Evolutionary conservation across 2,888 invertebrate genomes (phyloP).

Genomic region (Automeris io): DNA sequence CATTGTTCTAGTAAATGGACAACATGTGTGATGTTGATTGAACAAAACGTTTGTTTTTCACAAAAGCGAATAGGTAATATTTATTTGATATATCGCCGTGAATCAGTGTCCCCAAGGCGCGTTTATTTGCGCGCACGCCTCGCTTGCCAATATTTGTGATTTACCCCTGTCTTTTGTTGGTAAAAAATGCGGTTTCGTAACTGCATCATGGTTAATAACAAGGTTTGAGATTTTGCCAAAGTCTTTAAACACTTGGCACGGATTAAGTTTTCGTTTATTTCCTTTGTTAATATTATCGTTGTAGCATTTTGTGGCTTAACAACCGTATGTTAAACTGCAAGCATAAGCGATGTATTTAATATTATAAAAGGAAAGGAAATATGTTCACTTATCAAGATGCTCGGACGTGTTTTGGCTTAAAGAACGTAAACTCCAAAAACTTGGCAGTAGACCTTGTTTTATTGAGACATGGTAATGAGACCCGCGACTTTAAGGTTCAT

Average conservation of each 20-base stretch:
- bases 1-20: too few species aligned
- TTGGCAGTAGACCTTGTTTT: too few species aligned
- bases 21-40: constrained; percentile 33
- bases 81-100: constrained; percentile 60
- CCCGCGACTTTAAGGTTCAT: too few species aligned
- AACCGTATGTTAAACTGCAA: too few species aligned
- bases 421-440: too few species aligned
- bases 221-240: constrained; percentile 2
- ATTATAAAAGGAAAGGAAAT: too few species aligned
- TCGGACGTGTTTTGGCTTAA: too few species aligned
- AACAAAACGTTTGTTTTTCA: constrained; percentile 39
- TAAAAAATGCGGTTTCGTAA: constrained; percentile 7
- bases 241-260: not conserved
- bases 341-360: too few species aligned
- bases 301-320: too few species aligned
- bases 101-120: constrained; percentile 57
- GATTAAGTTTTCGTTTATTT: not conserved
- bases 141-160: constrained; percentile 51
- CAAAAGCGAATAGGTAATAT: constrained; percentile 40
- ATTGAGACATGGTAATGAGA: too few species aligned
- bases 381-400: too few species aligned
- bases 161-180: constrained; percentile 24
- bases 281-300: not conserved
- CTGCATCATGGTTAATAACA: constrained; percentile 10
- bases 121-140: constrained; percentile 63